Base-by-base conservation (phyloP, 2,888 invertebrate genomes). In the Linnaemya tessellans region DNA sequence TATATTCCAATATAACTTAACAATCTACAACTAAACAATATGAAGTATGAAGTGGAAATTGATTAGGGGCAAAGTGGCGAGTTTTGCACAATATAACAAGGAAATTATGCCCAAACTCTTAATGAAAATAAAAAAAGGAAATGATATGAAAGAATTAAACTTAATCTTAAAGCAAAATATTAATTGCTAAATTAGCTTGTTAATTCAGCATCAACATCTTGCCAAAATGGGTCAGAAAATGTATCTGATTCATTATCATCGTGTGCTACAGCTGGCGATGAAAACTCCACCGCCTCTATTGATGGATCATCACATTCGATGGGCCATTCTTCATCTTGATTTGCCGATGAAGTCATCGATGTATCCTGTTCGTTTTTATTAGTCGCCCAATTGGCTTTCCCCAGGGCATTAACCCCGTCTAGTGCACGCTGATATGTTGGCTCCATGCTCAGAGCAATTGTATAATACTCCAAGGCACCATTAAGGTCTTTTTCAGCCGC, bases 181-280 rank as follows among this genome's bases (percentile, higher is more conserved):
- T 67, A 18, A 49, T 13, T 3, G 13, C 3, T 9, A 20, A 65
- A 30, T 80, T 88, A 89, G 81, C 89, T 90, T 11, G 89, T 93
- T 38, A 94, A 92, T 87, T 94, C 94, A n/a, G 94, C 92, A 89
- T 94, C 94, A 90, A 94, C 93, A 88, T 94, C 94, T n/a, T 94
- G 94, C 94, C 94, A 94, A 56, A 94, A 93, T 25, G 94, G 94
- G 89, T 94, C 94, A 0, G 94, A 94, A 71, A 90, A 90, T 4
- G 89, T 87, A 89, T 94, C 94, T 56, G 94, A 94, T 35, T 93
- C 94, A 30, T 92, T 93, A 73, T 94, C 93, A 86, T 90, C 90
- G 54, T 90, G 89, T 4, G 87, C 88, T 20, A 86, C 88, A 7
- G 93, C 93, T 43, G 91, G 90, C 11, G 92, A 89, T 9, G 92